phyloP scores from a whole-genome alignment of 2,797 vertebrate species.

The Urosaurus nigricauda region DNA sequence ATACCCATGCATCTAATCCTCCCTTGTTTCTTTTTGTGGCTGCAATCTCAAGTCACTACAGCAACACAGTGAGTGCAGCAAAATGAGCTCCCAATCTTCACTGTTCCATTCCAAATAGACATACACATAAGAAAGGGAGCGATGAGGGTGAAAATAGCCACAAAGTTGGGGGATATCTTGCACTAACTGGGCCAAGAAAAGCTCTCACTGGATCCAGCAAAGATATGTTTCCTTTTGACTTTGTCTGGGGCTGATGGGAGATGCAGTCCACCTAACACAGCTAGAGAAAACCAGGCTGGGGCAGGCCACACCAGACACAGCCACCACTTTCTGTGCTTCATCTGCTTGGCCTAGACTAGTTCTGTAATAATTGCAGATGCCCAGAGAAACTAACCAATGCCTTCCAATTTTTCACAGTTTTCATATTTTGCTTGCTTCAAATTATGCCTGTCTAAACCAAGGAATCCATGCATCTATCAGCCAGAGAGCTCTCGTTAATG shows the following conservation, averaged over 20 bases:
- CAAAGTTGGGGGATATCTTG: background rate
- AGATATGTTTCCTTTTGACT: background rate
- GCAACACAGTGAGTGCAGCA: too few species aligned
- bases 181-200: background rate
- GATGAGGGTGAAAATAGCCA: background rate
- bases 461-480: background rate
- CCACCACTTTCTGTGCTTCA: slow-evolving; percentile 25
- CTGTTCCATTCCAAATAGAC: background rate
- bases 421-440: background rate
- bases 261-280: background rate
- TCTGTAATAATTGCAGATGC: slow-evolving; percentile 2
- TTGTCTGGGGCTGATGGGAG: background rate
- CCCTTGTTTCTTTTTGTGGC: background rate
- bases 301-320: background rate
- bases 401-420: background rate
- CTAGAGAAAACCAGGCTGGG: background rate
- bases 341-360: background rate
- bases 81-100: background rate
- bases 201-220: background rate
- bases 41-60: background rate
- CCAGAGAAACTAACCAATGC: background rate
- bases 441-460: background rate
- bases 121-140: background rate
- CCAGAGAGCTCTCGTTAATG: slow-evolving; percentile 2
- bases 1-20: background rate